These are phyloP conservation scores for Lepidostoma basale DNA, from an alignment of 1,140 invertebrate species.

Conservation along the genomic window DNA sequence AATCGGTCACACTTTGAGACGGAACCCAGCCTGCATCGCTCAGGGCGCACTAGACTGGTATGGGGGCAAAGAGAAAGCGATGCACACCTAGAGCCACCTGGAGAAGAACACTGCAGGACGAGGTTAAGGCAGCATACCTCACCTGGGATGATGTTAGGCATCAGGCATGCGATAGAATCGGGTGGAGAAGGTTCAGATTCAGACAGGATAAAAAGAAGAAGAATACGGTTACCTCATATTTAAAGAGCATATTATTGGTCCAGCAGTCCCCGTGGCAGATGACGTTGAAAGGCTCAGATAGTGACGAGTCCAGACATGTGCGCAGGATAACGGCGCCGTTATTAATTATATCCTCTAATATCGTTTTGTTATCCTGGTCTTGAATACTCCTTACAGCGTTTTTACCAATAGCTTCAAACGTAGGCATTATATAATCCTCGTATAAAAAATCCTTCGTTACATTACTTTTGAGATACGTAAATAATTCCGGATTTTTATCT, in stretches of 20 bases:
- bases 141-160: too few relatives aligned
- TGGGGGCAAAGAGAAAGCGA: too few relatives aligned
- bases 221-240: slow-evolving; percentile 51
- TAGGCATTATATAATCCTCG: not conserved
- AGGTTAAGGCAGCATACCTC: too few relatives aligned
- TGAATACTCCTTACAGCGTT: not conserved
- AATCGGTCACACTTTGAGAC: too few relatives aligned
- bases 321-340: not conserved
- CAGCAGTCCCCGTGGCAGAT: slow-evolving; percentile 64
- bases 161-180: too few relatives aligned
- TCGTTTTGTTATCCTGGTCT: not conserved
- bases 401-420: not conserved
- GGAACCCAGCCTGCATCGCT: too few relatives aligned
- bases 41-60: too few relatives aligned
- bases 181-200: too few relatives aligned
- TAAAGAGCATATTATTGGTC: slow-evolving; percentile 63
- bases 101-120: too few relatives aligned
- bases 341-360: not conserved
- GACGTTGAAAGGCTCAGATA: slow-evolving; percentile 54
- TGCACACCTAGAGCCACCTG: too few relatives aligned
- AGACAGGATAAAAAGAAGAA: too few relatives aligned
- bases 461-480: not conserved
- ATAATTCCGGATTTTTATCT: slow-evolving; percentile 8
- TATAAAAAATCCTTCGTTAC: not conserved
- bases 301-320: not conserved